Conservation (phyloP, 2,113 vertebrate genomes). For the Gopherus flavomarginatus region DNA sequence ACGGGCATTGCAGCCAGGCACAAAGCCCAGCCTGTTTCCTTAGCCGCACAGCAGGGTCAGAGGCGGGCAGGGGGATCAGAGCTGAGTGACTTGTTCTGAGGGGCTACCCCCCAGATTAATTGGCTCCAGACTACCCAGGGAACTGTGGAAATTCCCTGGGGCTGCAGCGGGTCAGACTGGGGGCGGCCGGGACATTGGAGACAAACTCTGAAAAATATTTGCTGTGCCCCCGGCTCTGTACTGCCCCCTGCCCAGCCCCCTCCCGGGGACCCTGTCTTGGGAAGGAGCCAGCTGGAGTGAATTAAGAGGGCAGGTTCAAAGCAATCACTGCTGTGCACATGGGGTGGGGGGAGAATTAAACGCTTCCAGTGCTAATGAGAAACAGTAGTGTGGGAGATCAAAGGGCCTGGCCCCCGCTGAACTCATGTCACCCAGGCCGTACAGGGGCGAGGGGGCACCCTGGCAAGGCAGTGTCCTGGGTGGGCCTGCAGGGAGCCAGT, state of each 20-base stretch:
- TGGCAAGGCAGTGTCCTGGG: too few species aligned
- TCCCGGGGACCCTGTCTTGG: fast-evolving
- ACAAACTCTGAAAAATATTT: background rate
- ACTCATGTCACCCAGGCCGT: too few species aligned
- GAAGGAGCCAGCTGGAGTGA: fast-evolving
- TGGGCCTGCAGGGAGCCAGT: too few species aligned
- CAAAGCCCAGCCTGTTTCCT: background rate
- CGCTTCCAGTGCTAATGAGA: fast-evolving
- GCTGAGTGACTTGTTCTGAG: background rate
- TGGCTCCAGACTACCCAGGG: background rate
- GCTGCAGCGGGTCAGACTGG: background rate
- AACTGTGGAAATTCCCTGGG: too few species aligned
- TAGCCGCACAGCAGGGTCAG: background rate
- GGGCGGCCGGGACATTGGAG: background rate
- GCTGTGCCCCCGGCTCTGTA: background rate
- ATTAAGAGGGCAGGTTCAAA: too few species aligned
- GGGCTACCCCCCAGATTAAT: background rate
- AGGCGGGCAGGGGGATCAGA: background rate
- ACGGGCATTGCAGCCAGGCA: too few species aligned
- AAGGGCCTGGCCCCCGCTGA: background rate
- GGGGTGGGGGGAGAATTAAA: background rate
- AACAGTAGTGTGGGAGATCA: background rate
- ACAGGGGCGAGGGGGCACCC: too few species aligned
- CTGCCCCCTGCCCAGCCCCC: fast-evolving
- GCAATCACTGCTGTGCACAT: fast-evolving